Conservation (phyloP, 2,113 vertebrate species). For the Naja naja region DNA sequence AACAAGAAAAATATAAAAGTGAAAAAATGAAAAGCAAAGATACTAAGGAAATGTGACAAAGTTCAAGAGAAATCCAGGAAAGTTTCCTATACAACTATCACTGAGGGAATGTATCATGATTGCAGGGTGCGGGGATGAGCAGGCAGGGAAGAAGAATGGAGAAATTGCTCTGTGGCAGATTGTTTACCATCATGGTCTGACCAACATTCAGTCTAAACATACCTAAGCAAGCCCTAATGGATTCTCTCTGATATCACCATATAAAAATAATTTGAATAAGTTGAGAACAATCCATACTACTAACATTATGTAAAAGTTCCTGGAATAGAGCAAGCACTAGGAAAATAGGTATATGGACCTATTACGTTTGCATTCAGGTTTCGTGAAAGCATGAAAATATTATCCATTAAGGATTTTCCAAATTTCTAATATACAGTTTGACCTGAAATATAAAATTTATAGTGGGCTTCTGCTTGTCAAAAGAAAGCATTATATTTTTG, state of each 20-base stretch:
- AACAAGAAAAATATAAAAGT: neutral
- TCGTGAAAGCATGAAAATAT: neutral
- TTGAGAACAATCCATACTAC: neutral
- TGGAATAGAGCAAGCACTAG: neutral
- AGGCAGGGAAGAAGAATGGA: neutral
- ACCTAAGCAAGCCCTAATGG: neutral
- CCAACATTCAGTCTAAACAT: neutral
- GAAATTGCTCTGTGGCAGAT: neutral
- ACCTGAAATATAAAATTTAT: neutral
- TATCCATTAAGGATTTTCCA: neutral
- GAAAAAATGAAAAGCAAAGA: neutral
- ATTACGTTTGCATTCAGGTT: neutral
- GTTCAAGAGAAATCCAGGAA: slow-evolving; percentile 15
- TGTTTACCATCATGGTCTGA: neutral
- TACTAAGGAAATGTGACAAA: slow-evolving; percentile 22
- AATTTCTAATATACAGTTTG: neutral
- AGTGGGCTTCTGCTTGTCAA: neutral
- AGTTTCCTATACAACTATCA: neutral
- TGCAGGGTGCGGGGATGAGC: neutral
- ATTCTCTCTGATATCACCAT: neutral
- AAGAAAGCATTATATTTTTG: neutral
- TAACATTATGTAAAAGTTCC: neutral
- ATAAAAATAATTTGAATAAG: neutral
- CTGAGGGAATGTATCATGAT: neutral
- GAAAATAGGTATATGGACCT: neutral